Conservation (phyloP, 2,888 invertebrate species). For the Dolichomitus sp. region DNA sequence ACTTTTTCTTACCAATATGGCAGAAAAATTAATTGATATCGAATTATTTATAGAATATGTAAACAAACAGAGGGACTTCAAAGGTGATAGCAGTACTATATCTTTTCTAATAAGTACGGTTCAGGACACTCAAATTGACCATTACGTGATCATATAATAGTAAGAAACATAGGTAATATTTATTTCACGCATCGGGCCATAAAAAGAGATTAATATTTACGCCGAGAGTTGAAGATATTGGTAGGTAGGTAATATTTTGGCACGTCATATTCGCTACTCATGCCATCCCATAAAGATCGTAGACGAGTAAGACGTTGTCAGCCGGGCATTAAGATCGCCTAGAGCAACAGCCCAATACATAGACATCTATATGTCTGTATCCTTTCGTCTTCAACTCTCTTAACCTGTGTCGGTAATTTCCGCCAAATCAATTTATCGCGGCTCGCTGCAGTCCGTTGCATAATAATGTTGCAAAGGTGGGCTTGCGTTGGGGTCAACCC, state of each 20-base stretch:
- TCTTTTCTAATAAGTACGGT: too few species aligned
- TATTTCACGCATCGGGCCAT: too few species aligned
- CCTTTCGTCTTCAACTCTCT: conserved; percentile 23
- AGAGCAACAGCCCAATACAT: conserved; percentile 14
- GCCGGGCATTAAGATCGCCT: conserved; percentile 15
- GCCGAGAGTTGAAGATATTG: background rate
- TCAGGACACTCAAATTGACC: too few species aligned
- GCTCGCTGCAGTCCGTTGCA: conserved; percentile 29
- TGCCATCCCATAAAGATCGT: conserved; percentile 5
- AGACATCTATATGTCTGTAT: background rate
- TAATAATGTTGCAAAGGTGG: conserved; percentile 39
- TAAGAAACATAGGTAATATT: too few species aligned
- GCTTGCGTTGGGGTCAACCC: conserved; percentile 4
- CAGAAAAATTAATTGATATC: too few species aligned
- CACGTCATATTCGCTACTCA: background rate
- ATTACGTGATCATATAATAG: too few species aligned
- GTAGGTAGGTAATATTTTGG: background rate
- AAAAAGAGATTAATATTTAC: background rate
- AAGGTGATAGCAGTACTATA: too few species aligned
- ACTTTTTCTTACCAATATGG: too few species aligned
- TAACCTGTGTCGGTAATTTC: conserved; percentile 55
- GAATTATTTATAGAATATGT: too few species aligned
- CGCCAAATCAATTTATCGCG: conserved; percentile 58
- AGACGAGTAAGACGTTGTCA: conserved; percentile 43
- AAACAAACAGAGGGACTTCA: too few species aligned